A percentile compares a stretch with the other conserved stretches of the same genome.
These are phyloP conservation scores for Lepisosteus oculatus DNA, from an alignment of 2,113 vertebrate genomes.

Conservation along the genomic window DNA sequence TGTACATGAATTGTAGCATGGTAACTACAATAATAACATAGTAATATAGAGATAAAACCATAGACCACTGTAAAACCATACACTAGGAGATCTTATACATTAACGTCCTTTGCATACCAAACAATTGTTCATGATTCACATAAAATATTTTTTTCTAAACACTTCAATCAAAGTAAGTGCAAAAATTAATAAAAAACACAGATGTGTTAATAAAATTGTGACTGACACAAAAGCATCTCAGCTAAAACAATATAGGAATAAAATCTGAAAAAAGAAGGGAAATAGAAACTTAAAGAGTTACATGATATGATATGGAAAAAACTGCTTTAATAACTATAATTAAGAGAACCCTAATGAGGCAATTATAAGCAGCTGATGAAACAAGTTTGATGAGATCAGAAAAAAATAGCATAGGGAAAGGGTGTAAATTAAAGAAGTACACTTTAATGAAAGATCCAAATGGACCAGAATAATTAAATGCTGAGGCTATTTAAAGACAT, in stretches of 20 bases:
- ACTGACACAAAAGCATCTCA: too few relatives aligned
- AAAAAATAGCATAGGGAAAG: conserved; percentile 37
- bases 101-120: too few relatives aligned
- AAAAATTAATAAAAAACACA: too few relatives aligned
- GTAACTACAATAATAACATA: too few relatives aligned
- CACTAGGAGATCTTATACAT: too few relatives aligned
- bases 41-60: too few relatives aligned
- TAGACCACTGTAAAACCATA: too few relatives aligned
- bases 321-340: conserved; percentile 60
- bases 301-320: conserved; percentile 56
- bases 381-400: conserved; percentile 56
- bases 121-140: too few relatives aligned
- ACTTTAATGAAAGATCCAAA: conserved; percentile 50
- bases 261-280: conserved; percentile 29
- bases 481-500: conserved; percentile 17
- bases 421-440: conserved; percentile 47
- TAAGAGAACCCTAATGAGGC: conserved; percentile 67
- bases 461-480: conserved; percentile 19
- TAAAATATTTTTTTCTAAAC: too few relatives aligned
- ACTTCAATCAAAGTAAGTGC: too few relatives aligned
- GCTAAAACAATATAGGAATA: conserved; percentile 10
- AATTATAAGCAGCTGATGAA: conserved; percentile 67
- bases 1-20: too few relatives aligned
- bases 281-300: conserved; percentile 25
- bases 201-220: too few relatives aligned